A percentile compares a stretch with the other conserved stretches of the same genome.
Evolutionary conservation across 2,797 vertebrate species (phyloP).

Genomic region (Acanthornis magna): DNA sequence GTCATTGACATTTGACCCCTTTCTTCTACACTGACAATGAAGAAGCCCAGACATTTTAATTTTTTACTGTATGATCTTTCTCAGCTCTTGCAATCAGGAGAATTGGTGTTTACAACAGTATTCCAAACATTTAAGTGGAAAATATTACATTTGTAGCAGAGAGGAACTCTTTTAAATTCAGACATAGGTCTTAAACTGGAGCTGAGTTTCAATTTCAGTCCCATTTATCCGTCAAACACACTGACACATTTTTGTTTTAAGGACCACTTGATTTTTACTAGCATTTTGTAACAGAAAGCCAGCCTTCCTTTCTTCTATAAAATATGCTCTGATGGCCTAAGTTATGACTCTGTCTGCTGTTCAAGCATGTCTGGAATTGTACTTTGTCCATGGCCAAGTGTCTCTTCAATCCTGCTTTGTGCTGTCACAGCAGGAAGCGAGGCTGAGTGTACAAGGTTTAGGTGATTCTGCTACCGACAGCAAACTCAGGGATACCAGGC

Average conservation of each 20-base stretch:
- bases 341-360: constrained; percentile 35
- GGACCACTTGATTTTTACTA: neutral
- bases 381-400: constrained; percentile 12
- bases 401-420: constrained; percentile 55
- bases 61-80: neutral
- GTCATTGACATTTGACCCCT: neutral
- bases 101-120: neutral
- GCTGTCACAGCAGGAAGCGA: constrained; percentile 48
- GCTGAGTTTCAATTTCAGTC: neutral
- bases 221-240: neutral
- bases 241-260: neutral
- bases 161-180: neutral
- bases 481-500: neutral
- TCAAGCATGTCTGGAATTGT: constrained; percentile 13
- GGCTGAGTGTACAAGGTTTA: constrained; percentile 46
- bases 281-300: neutral
- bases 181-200: neutral
- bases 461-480: constrained; percentile 24
- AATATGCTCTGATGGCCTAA: constrained; percentile 34
- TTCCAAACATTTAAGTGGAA: neutral
- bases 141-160: neutral
- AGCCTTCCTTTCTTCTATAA: neutral
- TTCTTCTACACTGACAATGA: neutral
- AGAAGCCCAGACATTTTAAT: neutral
- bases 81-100: neutral